Percentiles rank a stretch among this genome's conserved stretches.
Conservation (phyloP, 2,797 vertebrate species). For the Heterohyrax brucei region DNA sequence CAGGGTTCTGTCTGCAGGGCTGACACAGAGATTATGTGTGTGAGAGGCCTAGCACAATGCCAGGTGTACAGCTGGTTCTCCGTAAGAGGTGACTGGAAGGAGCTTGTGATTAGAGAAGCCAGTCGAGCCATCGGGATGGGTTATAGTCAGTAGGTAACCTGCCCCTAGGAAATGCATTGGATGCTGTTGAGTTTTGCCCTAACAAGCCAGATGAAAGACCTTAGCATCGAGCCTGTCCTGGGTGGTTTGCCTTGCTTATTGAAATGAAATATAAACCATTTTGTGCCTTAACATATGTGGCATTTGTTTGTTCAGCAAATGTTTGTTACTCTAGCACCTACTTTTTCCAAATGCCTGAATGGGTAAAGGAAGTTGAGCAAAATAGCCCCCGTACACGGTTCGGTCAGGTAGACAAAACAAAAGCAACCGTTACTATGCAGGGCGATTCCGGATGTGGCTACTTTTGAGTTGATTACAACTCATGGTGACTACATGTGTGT, state of each 20-base stretch:
- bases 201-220: background rate
- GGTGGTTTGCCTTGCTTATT: background rate
- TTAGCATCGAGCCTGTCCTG: background rate
- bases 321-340: background rate
- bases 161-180: background rate
- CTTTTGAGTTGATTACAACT: too few species aligned
- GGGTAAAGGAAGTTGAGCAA: conserved; percentile 16
- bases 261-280: background rate
- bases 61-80: background rate
- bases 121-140: background rate
- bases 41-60: background rate
- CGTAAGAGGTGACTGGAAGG: background rate
- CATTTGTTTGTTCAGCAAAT: conserved; percentile 33
- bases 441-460: too few species aligned
- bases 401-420: background rate
- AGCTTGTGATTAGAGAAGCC: background rate
- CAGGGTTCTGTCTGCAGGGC: background rate
- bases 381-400: background rate
- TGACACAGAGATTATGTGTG: background rate
- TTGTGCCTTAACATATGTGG: background rate
- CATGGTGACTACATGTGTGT: too few species aligned
- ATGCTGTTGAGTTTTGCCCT: background rate
- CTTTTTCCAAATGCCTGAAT: conserved; percentile 13
- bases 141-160: background rate
- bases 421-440: background rate